Base-by-base conservation (phyloP, 2,113 vertebrate genomes). In the Prochilodus magdalenae region DNA sequence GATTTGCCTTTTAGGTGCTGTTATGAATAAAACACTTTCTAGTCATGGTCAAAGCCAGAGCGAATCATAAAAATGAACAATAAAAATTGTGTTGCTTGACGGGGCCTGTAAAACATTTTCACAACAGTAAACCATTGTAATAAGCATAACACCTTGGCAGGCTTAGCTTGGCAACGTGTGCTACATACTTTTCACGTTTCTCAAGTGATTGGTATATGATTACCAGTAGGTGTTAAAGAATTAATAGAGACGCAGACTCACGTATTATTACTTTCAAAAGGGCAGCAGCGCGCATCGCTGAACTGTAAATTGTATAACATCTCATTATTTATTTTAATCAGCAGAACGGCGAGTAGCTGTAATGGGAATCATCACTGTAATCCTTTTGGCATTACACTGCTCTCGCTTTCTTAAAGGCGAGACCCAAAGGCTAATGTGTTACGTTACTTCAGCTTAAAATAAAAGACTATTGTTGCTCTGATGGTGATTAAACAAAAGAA, bases 51-150 rank as follows among this genome's bases (percentile, higher is more conserved):
- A 71, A 65, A 44, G 73, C 62, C 60, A 69, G 47, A 79, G 15
- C 60, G 57, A 75, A 76, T 49, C n/a, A 75, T 80, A 77, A 67
- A 86, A 72, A 20, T 20, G 11, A 65, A 79, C 33, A 57, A 71
- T 79, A 79, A 79, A 75, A 57, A 72, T 36, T 33, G 57, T 77
- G 49, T 47, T 29, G 53, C 73, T 72, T 83, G 63, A 77, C 66
- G 3, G 63, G 81, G 67, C 71, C 40, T 26, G 77, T 83, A 72
- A 83, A 86, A 80, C 51, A 59, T 75, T 71, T 83, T 59, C 80
- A 26, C 67, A 80, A 83, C 81, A 77, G 81, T 59, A 67, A 72
- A 71, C 66, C 57, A 40, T 71, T 79, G 63, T 75, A 71, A 82
- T 71, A 63, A 59, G 27, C 40, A 27, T 66, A 63, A 72, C 65